Evolutionary conservation across 1,140 invertebrate species (phyloP).

Genomic region (Matsumurasca onukii): DNA sequence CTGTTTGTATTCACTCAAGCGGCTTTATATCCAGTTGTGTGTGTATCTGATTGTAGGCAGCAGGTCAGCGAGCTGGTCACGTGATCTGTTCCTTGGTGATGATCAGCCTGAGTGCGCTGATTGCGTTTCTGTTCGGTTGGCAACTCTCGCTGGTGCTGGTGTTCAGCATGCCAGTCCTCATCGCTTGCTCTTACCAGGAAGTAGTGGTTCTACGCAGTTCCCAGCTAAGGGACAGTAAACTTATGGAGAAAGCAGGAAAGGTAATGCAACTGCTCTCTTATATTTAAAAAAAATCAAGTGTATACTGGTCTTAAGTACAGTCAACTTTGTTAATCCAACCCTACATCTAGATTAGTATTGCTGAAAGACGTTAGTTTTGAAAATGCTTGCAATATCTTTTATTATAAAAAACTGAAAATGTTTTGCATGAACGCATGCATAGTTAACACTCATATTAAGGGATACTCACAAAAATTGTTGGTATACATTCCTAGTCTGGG

Average conservation of each 20-base stretch:
- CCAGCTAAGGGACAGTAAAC: constrained; percentile 50
- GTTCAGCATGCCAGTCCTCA: constrained; percentile 66
- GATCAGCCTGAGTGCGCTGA: constrained; percentile 56
- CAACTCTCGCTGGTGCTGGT: constrained; percentile 67
- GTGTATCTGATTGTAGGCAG: constrained; percentile 54
- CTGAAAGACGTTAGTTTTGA: too few relatives aligned
- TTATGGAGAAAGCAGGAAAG: constrained; percentile 54
- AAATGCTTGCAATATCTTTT: too few relatives aligned
- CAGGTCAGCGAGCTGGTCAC: constrained; percentile 69
- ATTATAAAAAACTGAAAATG: too few relatives aligned
- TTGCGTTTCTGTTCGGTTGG: constrained; percentile 72
- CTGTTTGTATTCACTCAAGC: too few relatives aligned
- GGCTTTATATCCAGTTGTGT: too few relatives aligned
- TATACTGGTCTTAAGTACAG: too few relatives aligned
- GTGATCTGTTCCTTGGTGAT: constrained; percentile 67
- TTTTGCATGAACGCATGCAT: too few relatives aligned
- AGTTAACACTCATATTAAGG: too few relatives aligned
- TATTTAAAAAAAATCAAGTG: not conserved
- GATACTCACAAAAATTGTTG: too few relatives aligned
- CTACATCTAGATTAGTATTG: too few relatives aligned
- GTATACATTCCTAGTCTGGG: too few relatives aligned
- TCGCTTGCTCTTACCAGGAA: constrained; percentile 62
- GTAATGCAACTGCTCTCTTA: constrained; percentile 40
- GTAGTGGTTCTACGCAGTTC: constrained; percentile 56
- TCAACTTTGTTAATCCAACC: too few relatives aligned